phyloP scores from a whole-genome alignment of 2,888 invertebrate species.

The Acronicta psi region DNA sequence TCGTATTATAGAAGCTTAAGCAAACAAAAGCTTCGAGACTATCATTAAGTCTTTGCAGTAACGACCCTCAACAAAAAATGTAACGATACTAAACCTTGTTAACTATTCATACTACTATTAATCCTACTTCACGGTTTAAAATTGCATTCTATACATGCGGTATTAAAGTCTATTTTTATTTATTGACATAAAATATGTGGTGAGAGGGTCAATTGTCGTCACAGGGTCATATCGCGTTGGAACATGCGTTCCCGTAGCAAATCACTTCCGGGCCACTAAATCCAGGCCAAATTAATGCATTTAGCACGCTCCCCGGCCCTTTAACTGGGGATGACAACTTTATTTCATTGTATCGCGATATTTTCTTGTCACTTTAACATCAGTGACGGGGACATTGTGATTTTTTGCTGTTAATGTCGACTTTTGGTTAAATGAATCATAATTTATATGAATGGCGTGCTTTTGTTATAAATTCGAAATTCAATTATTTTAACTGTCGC shows the following conservation, averaged over 20 bases:
- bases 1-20: conserved; percentile 47
- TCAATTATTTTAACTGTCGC: conserved; percentile 9
- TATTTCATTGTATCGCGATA: conserved; percentile 87
- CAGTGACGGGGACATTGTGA: conserved; percentile 66
- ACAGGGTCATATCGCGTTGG: conserved; percentile 81
- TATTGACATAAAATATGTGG: conserved; percentile 64
- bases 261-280: conserved; percentile 89
- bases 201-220: conserved; percentile 79
- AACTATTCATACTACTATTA: conserved; percentile 70
- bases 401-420: conserved; percentile 59
- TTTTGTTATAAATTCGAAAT: conserved; percentile 35
- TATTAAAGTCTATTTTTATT: conserved; percentile 71
- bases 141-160: conserved; percentile 55
- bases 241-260: conserved; percentile 88
- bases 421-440: conserved; percentile 55
- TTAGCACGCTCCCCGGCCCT: conserved; percentile 86
- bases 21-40: conserved; percentile 53
- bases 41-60: conserved; percentile 71
- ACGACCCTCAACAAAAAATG: conserved; percentile 78
- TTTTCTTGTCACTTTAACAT: conserved; percentile 86
- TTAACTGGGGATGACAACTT: conserved; percentile 88
- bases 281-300: conserved; percentile 89
- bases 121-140: conserved; percentile 50
- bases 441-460: conserved; percentile 44
- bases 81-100: conserved; percentile 72